Conservation (phyloP, 2,888 invertebrate genomes). For the Meghimatium bilineatum region DNA sequence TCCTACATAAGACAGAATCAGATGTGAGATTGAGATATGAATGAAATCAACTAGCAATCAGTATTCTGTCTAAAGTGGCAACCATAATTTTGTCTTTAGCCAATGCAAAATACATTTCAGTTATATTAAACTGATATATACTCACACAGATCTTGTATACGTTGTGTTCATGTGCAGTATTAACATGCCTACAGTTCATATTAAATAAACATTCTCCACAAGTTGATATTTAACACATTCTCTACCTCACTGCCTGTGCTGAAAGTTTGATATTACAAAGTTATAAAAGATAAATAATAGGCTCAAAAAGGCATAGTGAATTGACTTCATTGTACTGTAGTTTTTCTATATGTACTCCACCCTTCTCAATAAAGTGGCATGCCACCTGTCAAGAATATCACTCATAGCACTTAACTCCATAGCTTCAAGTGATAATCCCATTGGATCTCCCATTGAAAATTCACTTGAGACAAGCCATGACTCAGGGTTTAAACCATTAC, state of each 20-base stretch:
- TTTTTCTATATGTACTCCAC: too few species aligned
- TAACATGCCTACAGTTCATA: not conserved
- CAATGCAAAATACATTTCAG: not conserved
- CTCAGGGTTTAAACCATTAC: too few species aligned
- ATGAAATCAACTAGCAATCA: not conserved
- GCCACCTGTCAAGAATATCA: too few species aligned
- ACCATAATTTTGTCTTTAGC: not conserved
- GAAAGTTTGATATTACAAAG: not conserved
- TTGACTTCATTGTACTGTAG: too few species aligned
- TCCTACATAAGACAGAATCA: too few species aligned
- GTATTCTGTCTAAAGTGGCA: not conserved
- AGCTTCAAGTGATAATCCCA: too few species aligned
- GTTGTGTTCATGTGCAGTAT: not conserved
- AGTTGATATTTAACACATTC: not conserved
- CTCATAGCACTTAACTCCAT: too few species aligned
- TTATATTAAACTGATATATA: not conserved
- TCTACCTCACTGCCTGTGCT: not conserved
- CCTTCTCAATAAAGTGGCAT: too few species aligned
- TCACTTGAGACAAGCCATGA: too few species aligned
- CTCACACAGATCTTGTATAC: not conserved
- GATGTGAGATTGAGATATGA: not conserved
- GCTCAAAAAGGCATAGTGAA: too few species aligned
- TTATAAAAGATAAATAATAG: too few species aligned
- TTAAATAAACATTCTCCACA: not conserved
- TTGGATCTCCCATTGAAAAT: too few species aligned